These are phyloP conservation scores for Rhinogobius similis DNA, from an alignment of 2,113 vertebrate species.

Conservation along the genomic window DNA sequence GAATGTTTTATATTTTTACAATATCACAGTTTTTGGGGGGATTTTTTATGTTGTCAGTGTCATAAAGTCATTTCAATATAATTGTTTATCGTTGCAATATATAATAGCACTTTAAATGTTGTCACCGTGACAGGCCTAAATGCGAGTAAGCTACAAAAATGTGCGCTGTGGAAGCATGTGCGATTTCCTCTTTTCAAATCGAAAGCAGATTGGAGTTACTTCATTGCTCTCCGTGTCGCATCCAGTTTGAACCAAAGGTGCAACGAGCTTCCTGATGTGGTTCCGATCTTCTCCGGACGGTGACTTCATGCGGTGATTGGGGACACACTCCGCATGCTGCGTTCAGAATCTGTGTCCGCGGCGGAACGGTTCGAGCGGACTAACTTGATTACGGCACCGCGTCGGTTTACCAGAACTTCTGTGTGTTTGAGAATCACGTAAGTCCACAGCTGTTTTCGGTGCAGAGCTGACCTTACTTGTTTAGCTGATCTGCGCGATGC, in stretches of 20 bases:
- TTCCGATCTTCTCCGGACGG: constrained; percentile 37
- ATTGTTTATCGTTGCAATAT: no score
- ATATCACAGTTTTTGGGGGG: no score
- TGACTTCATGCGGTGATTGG: constrained; percentile 46
- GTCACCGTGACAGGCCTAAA: no score
- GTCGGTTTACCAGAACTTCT: constrained; percentile 48
- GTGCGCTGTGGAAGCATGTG: background rate
- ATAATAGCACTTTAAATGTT: no score
- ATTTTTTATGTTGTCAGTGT: no score
- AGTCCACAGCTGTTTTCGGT: constrained; percentile 55
- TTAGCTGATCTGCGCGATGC: constrained; percentile 61
- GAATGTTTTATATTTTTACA: no score
- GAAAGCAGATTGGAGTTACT: background rate
- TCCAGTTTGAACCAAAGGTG: constrained; percentile 2
- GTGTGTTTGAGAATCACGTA: constrained; percentile 58
- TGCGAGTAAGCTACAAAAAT: background rate
- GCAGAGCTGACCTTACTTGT: constrained; percentile 52
- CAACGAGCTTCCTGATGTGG: constrained; percentile 38
- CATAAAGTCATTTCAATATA: no score
- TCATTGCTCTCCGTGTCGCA: background rate
- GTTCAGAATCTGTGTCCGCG: constrained; percentile 40
- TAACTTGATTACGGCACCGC: constrained; percentile 55
- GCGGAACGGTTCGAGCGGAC: constrained; percentile 11
- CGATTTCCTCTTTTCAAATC: background rate
- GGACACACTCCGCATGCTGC: constrained; percentile 47